Base-by-base conservation (phyloP, 2,888 invertebrate species). In the Tinea pellionella region DNA sequence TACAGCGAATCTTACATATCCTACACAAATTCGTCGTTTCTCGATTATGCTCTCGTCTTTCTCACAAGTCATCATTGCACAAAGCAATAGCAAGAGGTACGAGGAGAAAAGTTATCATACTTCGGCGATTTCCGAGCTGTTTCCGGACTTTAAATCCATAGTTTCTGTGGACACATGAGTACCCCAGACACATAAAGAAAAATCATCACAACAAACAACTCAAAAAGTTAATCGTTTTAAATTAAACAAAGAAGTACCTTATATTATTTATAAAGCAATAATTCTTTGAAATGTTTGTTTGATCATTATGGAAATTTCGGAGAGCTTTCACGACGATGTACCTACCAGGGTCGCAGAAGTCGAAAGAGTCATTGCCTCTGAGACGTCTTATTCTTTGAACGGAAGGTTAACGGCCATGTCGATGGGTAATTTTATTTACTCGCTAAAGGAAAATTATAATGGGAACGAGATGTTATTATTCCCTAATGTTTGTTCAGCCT, bases 341-440 rank as follows among this genome's bases (percentile, higher is more conserved):
- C 24, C 53, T 53, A 53, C 24, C 53, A 53, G 53, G 53, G 53
- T 19, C 53, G 53, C 19, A 53, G 3, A 16, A 51, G 51, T 13
- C 51, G 51, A 15, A 1, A 51, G 24, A 53, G 53, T 53, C 53
- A 53, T 53, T 53, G 53, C 53, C 53, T 24, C 24, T 53, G 11
- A 47, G 47, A 53, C 18, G 53, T 9, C 53, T 53, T 53, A 24
- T 53, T 53, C 53, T 24, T 51, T 24, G 15, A 12, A 19, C 24
- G 11, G 53, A 53, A 53, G 53, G 53, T 53, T 53, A 53, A 53
- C 24, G 53, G 24, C 53, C 24, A 53, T 51, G 4, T 2, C 41
- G 41, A 2, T 41, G 41, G 41, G 4, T 16, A 51, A 51, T 53
- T 53, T 53, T 53, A 24, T 53, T 53, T 53, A 53, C 53, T 19